Conservation (phyloP, 2,888 invertebrate species). For the Myopa tessellatipennis region DNA sequence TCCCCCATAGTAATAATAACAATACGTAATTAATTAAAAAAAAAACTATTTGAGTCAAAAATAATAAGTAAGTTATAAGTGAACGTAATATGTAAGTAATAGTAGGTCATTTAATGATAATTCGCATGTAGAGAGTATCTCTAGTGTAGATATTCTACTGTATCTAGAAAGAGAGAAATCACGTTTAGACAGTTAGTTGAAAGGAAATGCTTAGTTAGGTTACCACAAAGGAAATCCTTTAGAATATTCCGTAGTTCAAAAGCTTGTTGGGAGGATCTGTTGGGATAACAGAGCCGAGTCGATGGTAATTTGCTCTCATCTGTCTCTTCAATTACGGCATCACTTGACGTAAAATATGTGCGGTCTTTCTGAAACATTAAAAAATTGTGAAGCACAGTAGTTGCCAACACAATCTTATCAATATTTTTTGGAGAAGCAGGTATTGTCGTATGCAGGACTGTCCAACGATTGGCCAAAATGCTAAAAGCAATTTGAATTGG, state of each 20-base stretch:
- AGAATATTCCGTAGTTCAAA: not conserved
- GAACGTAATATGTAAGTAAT: too few species aligned
- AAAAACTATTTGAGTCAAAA: too few species aligned
- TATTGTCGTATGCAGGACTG: not conserved
- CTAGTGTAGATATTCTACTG: too few species aligned
- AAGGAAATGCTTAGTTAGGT: not conserved
- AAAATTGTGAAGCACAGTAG: constrained; percentile 20
- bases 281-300: not conserved
- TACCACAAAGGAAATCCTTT: not conserved
- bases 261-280: not conserved
- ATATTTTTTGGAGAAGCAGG: constrained; percentile 9
- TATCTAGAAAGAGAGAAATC: too few species aligned
- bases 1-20: too few species aligned
- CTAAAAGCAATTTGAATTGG: not conserved
- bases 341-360: not conserved
- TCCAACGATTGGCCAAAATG: constrained; percentile 14
- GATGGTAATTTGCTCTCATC: not conserved
- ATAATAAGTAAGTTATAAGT: too few species aligned
- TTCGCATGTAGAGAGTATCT: too few species aligned
- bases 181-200: not conserved
- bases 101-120: too few species aligned
- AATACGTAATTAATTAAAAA: too few species aligned
- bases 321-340: not conserved
- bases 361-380: not conserved
- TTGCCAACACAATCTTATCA: constrained; percentile 30